A percentile compares a stretch with the other conserved stretches of the same genome.
Conservation (phyloP, 2,888 invertebrate genomes). For the Pollenia amentaria region DNA sequence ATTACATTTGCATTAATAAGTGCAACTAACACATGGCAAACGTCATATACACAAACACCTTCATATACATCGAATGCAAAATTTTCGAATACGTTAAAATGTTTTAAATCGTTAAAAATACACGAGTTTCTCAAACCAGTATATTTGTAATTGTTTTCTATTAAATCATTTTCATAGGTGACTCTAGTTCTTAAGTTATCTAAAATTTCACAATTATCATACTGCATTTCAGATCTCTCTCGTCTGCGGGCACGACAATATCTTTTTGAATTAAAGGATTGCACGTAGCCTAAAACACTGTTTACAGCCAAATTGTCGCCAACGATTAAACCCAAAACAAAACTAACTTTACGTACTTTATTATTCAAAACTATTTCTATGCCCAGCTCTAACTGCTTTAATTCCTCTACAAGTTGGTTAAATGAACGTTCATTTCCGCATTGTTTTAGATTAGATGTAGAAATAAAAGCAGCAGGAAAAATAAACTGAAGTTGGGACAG, state of each 20-base stretch:
- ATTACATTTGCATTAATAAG: too few relatives aligned
- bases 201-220: too few relatives aligned
- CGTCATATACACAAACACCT: too few relatives aligned
- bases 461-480: conserved; percentile 71
- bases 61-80: too few relatives aligned
- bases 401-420: conserved; percentile 60
- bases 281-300: background rate
- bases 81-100: too few relatives aligned
- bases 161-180: too few relatives aligned
- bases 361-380: background rate
- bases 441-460: conserved; percentile 68
- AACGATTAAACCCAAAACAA: background rate
- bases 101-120: too few relatives aligned
- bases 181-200: too few relatives aligned
- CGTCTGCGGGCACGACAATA: conserved; percentile 3
- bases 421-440: conserved; percentile 71
- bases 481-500: conserved; percentile 73
- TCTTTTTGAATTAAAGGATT: conserved; percentile 2
- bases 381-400: background rate
- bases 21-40: too few relatives aligned
- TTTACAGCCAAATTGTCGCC: conserved; percentile 20
- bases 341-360: background rate
- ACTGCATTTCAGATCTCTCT: too few relatives aligned
- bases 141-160: too few relatives aligned
- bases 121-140: too few relatives aligned